Percentiles rank a stretch among this genome's conserved stretches.
phyloP scores from a whole-genome alignment of 2,888 invertebrate genomes.

The Sarcophaga caerulescens region DNA sequence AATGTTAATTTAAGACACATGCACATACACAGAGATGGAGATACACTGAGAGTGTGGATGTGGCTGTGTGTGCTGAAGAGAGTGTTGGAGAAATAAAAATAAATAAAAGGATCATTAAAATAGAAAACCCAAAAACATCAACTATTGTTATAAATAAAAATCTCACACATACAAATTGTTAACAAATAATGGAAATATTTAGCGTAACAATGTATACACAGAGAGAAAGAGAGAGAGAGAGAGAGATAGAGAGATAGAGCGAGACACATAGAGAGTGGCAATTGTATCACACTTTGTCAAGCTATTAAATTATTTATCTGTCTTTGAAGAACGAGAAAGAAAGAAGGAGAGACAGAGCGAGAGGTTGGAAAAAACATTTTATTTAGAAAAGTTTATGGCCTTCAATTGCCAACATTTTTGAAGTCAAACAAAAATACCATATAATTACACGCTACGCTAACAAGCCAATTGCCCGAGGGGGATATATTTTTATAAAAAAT shows the following conservation, averaged over 20 bases:
- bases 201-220: conserved; percentile 8
- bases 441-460: conserved; percentile 60
- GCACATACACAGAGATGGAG: too few species aligned
- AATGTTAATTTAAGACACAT: too few species aligned
- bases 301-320: conserved; percentile 60
- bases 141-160: background rate
- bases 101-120: conserved; percentile 54
- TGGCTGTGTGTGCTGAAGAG: background rate
- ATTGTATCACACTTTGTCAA: conserved; percentile 65
- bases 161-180: conserved; percentile 17
- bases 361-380: background rate
- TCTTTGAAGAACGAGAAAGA: background rate
- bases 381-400: conserved; percentile 50
- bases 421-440: conserved; percentile 46
- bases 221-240: too few species aligned
- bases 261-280: conserved; percentile 42
- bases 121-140: conserved; percentile 25
- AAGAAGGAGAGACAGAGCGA: background rate
- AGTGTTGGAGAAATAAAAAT: conserved; percentile 31
- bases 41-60: background rate
- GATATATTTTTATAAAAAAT: background rate
- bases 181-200: conserved; percentile 57
- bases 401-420: conserved; percentile 64
- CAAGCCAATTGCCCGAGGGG: conserved; percentile 10
- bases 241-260: too few species aligned